Evolutionary conservation across 2,888 invertebrate species (phyloP), one percentile per base, ranked within the genome.

Genomic region (Polyommatus iphigenia): DNA sequence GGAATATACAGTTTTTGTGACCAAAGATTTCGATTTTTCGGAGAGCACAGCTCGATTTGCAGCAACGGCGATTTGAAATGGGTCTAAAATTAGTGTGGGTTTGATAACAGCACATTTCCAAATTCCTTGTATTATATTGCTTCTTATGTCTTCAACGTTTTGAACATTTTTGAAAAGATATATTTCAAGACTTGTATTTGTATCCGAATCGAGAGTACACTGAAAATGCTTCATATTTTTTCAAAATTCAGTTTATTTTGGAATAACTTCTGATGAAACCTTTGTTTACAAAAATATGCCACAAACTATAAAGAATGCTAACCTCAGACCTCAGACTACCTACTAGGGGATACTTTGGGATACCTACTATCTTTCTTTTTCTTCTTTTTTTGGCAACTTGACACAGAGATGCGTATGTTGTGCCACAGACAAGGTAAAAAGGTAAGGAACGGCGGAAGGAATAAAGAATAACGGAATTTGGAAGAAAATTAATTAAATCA

Each of bases 41-140:
- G 94, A 89, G 0, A 95, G 82, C 0, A 93, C 91, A 3, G 97
- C 96, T 85, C 95, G 96, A 85, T 97, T 97, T 0, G 96, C 96
- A 0, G 97, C 96, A 8, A 96, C 94, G 0, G 93, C 92, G 13
- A 96, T 88, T 86, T 93, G 94, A 71, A 93, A 95, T 3, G 95
- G 94, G 85, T 96, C 95, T 67, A 95, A 80, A 80, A 97, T 94
- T 78, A 96, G 85, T 78, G 86, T 87, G 1, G 96, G 95, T 84
- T 96, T 96, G 54, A 96, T 89, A 3, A 96, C 89, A 76, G 95
- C 95, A 85, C 96, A 96, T 78, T 93, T 88, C 86, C 96, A 90
- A 20, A 88, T 83, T 41, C 96, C 96, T 20, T 86, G 88, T n/a
- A 95, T 85, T 1, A 96, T 85, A 82, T 95, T 95, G 80, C 91